A percentile compares a stretch with the other conserved stretches of the same genome.
Conservation (phyloP, 2,888 invertebrate species). For the Drymonia ruficornis region DNA sequence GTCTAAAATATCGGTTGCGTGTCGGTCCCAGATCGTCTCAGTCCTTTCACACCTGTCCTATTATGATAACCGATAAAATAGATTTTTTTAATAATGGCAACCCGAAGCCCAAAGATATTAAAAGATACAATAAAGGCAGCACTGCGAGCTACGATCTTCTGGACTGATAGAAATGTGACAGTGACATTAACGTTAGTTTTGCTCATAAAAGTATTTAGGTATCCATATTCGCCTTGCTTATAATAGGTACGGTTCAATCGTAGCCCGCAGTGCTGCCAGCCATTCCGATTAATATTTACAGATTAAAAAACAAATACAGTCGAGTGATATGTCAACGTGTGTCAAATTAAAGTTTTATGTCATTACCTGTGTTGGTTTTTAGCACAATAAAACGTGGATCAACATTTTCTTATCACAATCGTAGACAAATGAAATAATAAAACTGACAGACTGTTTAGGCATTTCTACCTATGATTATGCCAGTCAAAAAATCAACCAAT, state of each 20-base stretch:
- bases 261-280: constrained; percentile 3
- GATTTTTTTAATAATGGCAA: constrained; percentile 51
- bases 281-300: constrained; percentile 36
- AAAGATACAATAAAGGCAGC: constrained; percentile 23
- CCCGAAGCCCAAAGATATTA: constrained; percentile 57
- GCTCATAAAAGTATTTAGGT: too few species aligned
- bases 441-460: too few species aligned
- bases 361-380: background rate
- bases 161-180: too few species aligned
- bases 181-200: too few species aligned
- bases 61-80: constrained; percentile 36
- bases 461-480: too few species aligned
- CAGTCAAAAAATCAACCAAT: too few species aligned
- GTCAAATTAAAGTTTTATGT: constrained; percentile 8
- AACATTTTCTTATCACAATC: too few species aligned
- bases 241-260: too few species aligned
- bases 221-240: too few species aligned
- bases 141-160: constrained; percentile 13
- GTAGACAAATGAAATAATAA: too few species aligned
- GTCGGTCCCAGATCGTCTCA: background rate
- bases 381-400: constrained; percentile 10
- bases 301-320: constrained; percentile 33
- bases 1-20: background rate
- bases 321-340: constrained; percentile 32
- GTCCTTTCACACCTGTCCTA: constrained; percentile 22